Percentiles rank a stretch among this genome's conserved stretches.
Conservation (phyloP, 1,140 invertebrate genomes). For the Uloborus diversus region DNA sequence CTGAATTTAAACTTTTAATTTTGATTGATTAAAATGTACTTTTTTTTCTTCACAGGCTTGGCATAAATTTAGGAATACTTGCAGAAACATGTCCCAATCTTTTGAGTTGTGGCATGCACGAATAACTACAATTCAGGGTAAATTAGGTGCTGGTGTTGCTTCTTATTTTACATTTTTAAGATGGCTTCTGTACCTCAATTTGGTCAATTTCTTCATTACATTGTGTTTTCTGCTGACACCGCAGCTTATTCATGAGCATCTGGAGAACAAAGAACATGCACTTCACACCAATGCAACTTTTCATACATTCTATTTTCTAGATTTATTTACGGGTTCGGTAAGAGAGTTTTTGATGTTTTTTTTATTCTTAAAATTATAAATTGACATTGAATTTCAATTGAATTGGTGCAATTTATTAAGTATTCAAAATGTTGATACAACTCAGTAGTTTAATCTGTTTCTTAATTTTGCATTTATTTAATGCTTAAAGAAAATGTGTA, state of each 20-base stretch:
- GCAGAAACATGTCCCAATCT: conserved; percentile 16
- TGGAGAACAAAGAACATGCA: not conserved
- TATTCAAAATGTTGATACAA: not conserved
- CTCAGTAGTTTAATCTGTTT: no score
- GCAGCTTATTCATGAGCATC: not conserved
- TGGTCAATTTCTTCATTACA: conserved; percentile 84
- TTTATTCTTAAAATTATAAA: no score
- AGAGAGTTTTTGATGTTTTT: not conserved
- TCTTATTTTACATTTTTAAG: conserved; percentile 98
- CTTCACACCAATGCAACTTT: not conserved
- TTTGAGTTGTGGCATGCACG: conserved; percentile 37
- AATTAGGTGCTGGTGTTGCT: conserved; percentile 96
- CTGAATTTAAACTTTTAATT: no score
- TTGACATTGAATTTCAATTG: not conserved
- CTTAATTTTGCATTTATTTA: no score
- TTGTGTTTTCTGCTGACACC: conserved; percentile 91
- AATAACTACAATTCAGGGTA: conserved; percentile 67
- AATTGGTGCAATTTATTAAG: not conserved
- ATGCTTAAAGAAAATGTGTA: no score
- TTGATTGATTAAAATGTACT: no score
- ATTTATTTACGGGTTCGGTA: conserved; percentile 43
- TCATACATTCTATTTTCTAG: not conserved
- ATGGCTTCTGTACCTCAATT: conserved; percentile 96
- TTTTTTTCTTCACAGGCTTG: conserved; percentile 26
- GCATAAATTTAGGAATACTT: conserved; percentile 27